phyloP scores from a whole-genome alignment of 2,113 vertebrate species.

The Chroicocephalus ridibundus region DNA sequence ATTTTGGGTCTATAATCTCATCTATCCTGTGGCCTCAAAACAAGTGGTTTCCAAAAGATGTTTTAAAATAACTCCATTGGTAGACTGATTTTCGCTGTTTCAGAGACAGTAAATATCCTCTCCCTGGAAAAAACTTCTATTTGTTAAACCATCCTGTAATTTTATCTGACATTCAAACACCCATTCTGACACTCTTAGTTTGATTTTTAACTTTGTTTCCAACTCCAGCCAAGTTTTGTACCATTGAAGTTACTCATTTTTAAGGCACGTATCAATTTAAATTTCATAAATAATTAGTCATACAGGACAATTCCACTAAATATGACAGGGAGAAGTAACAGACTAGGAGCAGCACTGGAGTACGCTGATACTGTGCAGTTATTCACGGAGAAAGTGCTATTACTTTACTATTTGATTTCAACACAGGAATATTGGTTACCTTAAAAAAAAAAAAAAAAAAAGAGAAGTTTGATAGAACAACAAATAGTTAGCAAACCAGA shows the following conservation, averaged over 20 bases:
- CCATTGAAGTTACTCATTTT: background rate
- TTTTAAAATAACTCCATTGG: background rate
- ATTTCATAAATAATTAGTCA: background rate
- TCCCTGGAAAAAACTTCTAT: background rate
- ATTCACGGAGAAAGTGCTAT: background rate
- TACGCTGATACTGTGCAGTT: background rate
- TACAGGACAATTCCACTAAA: background rate
- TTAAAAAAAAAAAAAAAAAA: background rate
- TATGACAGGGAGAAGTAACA: background rate
- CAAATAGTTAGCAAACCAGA: background rate
- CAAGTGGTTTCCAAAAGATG: background rate
- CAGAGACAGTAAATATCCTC: background rate
- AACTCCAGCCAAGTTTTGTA: background rate
- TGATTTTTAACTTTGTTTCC: background rate
- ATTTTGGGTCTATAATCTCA: background rate
- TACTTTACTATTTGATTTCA: background rate
- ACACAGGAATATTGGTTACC: background rate
- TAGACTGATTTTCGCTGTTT: background rate
- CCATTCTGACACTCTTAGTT: background rate
- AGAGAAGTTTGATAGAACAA: background rate
- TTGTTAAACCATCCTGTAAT: background rate
- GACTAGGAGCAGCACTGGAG: background rate
- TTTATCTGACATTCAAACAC: background rate
- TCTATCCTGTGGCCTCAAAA: background rate
- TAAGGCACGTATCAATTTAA: background rate